Evolutionary conservation across 1,140 invertebrate species (phyloP).

Genomic region (Cydia fagiglandana): DNA sequence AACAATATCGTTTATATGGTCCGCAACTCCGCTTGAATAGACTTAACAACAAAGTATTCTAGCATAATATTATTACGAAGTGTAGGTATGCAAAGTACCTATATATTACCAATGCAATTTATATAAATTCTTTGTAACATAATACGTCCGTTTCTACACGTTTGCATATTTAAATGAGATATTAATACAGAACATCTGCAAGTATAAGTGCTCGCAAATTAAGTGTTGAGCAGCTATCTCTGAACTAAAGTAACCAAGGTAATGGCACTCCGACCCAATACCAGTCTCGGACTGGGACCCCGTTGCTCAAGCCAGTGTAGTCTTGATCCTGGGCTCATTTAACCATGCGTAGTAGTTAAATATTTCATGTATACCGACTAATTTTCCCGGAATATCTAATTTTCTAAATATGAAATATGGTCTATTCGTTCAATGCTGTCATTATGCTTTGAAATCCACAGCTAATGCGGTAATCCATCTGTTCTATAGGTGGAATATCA

Average conservation of each 20-base stretch:
- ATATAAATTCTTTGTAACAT: conserved; percentile 25
- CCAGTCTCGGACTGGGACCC: background rate
- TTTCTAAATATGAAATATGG: too few relatives aligned
- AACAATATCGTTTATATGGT: too few relatives aligned
- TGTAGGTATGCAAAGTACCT: background rate
- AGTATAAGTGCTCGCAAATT: conserved; percentile 17
- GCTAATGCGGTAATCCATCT: too few relatives aligned
- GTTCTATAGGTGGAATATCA: too few relatives aligned
- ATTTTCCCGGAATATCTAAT: too few relatives aligned
- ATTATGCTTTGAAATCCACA: too few relatives aligned
- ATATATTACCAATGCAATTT: conserved; percentile 2
- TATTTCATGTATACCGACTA: too few relatives aligned
- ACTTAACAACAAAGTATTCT: background rate
- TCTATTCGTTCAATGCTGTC: too few relatives aligned
- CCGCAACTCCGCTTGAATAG: background rate
- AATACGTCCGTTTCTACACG: conserved; percentile 23
- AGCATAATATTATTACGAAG: background rate
- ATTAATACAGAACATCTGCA: conserved; percentile 30
- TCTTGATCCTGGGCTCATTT: background rate
- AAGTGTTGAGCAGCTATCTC: conserved; percentile 9
- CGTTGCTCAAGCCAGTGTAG: background rate
- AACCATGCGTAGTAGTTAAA: too few relatives aligned
- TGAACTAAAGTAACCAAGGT: background rate
- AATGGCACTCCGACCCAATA: background rate
- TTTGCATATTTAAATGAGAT: conserved; percentile 35